Percentiles rank a stretch among this genome's conserved stretches.
These are phyloP conservation scores for Monoplex corrugatus DNA, from an alignment of 2,888 invertebrate species.

Conservation along the genomic window DNA sequence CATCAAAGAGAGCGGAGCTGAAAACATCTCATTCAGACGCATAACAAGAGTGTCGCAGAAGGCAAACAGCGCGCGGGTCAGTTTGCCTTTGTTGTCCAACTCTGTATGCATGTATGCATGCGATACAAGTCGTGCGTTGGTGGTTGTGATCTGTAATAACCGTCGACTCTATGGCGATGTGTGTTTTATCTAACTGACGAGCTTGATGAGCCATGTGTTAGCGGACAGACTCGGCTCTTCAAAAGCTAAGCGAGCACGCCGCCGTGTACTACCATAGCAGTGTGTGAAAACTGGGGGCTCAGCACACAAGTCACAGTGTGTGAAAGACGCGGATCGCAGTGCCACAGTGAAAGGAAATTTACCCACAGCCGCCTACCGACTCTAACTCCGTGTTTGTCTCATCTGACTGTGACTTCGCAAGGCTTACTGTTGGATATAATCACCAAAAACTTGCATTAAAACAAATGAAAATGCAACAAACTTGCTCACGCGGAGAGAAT, in stretches of 20 bases:
- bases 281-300: neutral
- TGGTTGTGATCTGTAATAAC: constrained; percentile 45
- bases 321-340: neutral
- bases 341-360: constrained; percentile 17
- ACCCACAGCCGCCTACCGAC: neutral
- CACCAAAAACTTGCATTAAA: constrained; percentile 2
- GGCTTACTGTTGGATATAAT: neutral
- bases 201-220: neutral
- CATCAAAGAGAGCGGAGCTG: constrained; percentile 65
- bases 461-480: constrained; percentile 32
- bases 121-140: constrained; percentile 46
- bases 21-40: constrained; percentile 69
- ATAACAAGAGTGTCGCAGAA: constrained; percentile 64
- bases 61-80: constrained; percentile 49
- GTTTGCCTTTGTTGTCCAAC: constrained; percentile 50
- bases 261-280: neutral
- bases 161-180: constrained; percentile 36
- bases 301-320: constrained; percentile 1
- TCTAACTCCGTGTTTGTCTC: neutral
- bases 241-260: neutral
- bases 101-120: too few relatives aligned
- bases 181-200: neutral
- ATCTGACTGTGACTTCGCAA: neutral
- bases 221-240: too few relatives aligned
- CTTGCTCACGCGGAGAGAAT: constrained; percentile 37